Evolutionary conservation across 2,113 vertebrate species (phyloP), one percentile per base, ranked within the genome.

Genomic region (Triplophysa siluroides): DNA sequence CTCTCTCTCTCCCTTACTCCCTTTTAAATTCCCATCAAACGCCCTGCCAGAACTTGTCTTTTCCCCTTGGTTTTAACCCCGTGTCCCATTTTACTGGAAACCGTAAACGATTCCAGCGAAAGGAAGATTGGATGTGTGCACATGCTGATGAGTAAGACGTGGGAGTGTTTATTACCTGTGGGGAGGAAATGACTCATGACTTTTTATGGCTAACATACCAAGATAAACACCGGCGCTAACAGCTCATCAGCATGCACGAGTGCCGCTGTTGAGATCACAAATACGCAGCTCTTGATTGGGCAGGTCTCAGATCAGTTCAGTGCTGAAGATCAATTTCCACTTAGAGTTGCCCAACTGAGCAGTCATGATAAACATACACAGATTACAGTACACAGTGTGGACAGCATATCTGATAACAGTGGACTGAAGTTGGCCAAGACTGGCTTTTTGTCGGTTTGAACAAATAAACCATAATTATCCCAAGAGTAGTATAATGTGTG

Each of bases 81-180:
- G 2, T 26, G 61, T 38, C 26, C 56, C 26, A 56, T 79, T 78
- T 78, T 81, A 81, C 79, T 78, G 83, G 68, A 78, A 84, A 72
- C 75, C 68, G 63, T 74, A 78, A 81, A 50, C 0, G 16, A 21
- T 81, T 81, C 68, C 64, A 58, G 68, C 58, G 29, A 78, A 71
- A 76, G 29, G 60, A 65, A 63, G 71, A 56, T 29, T 69, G 79
- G 43, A 45, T 64, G 43, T 60, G 58, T 76, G 63, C 29, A 58
- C 43, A 78, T 71, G 83, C 47, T 78, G 83, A 78, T 84, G 78
- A 83, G 74, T 83, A 78, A 72, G 64, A 68, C 69, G 54, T 73
- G 75, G 83, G 79, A 81, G 79, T 84, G 83, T 81, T 81, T 81
- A 81, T 81, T 68, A 76, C 72, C 72, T 81, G 72, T 45, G 2